These are phyloP conservation scores for Nycticryphes semicollaris DNA, from an alignment of 2,113 vertebrate genomes.

Conservation along the genomic window DNA sequence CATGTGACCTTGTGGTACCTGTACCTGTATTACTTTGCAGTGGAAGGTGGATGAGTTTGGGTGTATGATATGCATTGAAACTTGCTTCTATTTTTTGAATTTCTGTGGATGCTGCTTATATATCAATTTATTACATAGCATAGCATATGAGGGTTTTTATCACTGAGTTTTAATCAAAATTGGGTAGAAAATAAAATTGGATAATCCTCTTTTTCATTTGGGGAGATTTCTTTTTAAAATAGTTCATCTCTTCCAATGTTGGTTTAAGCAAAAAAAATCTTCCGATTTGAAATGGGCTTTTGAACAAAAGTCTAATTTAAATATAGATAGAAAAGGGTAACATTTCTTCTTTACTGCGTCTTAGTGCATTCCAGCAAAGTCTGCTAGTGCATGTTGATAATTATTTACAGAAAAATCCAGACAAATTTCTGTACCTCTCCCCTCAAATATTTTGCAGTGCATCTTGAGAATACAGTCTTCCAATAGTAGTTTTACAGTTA, in stretches of 20 bases:
- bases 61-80: not conserved
- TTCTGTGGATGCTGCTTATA: not conserved
- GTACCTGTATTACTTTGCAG: not conserved
- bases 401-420: not conserved
- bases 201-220: slow-evolving; percentile 18
- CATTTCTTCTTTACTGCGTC: slow-evolving; percentile 17
- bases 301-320: slow-evolving; percentile 58
- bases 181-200: slow-evolving; percentile 22
- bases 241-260: slow-evolving; percentile 27
- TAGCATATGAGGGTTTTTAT: not conserved
- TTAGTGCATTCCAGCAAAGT: slow-evolving; percentile 14
- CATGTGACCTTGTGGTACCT: not conserved
- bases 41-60: not conserved
- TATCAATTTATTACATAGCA: not conserved
- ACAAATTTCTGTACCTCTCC: not conserved
- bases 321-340: slow-evolving; percentile 58
- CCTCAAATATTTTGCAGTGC: not conserved
- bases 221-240: not conserved
- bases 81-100: not conserved
- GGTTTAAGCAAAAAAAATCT: slow-evolving; percentile 43
- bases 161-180: slow-evolving; percentile 34
- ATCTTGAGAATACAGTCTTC: not conserved
- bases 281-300: slow-evolving; percentile 29
- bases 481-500: not conserved
- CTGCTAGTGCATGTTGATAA: not conserved